A percentile compares a stretch with the other conserved stretches of the same genome.
phyloP scores from a whole-genome alignment of 2,888 invertebrate genomes.

The Andrena haemorrhoa region DNA sequence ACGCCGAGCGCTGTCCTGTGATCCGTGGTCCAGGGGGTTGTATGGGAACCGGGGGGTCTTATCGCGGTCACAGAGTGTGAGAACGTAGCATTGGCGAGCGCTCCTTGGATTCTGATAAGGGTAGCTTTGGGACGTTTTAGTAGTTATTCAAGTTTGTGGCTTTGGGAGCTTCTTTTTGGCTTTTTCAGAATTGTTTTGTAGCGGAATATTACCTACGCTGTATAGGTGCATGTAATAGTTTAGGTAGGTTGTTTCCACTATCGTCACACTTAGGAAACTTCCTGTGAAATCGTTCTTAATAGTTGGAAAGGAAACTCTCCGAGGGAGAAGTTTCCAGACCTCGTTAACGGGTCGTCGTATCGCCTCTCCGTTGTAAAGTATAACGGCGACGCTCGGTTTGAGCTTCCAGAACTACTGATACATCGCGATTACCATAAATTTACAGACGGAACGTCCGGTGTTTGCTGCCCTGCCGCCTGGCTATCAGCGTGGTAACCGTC shows the following conservation, averaged over 20 bases:
- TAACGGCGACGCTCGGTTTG: conserved; percentile 71
- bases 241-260: background rate
- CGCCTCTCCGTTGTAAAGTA: conserved; percentile 45
- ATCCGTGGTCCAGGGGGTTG: conserved; percentile 23
- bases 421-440: conserved; percentile 84
- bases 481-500: conserved; percentile 82
- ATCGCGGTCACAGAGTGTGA: conserved; percentile 8
- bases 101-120: conserved; percentile 4
- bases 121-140: background rate
- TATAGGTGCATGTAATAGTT: too few relatives aligned
- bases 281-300: background rate
- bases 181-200: too few relatives aligned
- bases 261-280: background rate
- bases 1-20: too few relatives aligned
- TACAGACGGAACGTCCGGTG: conserved; percentile 82
- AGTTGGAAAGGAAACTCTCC: background rate
- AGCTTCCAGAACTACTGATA: conserved; percentile 81
- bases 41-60: conserved; percentile 46
- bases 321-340: conserved; percentile 35
- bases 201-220: too few relatives aligned
- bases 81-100: background rate
- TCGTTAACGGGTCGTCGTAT: conserved; percentile 44
- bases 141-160: too few relatives aligned
- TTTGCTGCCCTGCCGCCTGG: conserved; percentile 76
- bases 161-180: too few relatives aligned